Evolutionary conservation across 2,888 invertebrate species (phyloP).

Genomic region (Yponomeuta evonymella): DNA sequence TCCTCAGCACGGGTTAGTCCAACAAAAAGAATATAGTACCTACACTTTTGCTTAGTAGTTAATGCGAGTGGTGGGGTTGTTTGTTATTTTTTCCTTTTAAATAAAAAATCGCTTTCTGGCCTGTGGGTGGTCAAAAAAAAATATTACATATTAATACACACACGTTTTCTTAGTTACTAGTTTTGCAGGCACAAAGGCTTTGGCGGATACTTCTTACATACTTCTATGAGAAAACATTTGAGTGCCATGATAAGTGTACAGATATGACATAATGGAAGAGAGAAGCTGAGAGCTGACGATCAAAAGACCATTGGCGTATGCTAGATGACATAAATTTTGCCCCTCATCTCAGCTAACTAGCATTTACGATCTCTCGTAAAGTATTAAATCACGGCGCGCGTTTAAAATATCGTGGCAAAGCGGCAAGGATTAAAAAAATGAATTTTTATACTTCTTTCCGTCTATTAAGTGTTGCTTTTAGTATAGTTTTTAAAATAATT

Average conservation of each 20-base stretch:
- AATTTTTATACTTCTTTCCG: slow-evolving; percentile 38
- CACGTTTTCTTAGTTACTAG: too few relatives aligned
- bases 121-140: too few relatives aligned
- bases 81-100: too few relatives aligned
- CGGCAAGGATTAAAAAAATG: slow-evolving; percentile 43
- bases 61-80: too few relatives aligned
- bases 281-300: slow-evolving; percentile 26
- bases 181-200: background rate
- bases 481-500: slow-evolving; percentile 26
- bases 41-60: too few relatives aligned
- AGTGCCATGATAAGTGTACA: background rate
- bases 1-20: too few relatives aligned
- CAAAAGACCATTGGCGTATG: slow-evolving; percentile 36
- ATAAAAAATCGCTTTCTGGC: too few relatives aligned
- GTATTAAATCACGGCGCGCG: slow-evolving; percentile 56
- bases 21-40: too few relatives aligned
- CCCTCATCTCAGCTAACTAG: slow-evolving; percentile 50
- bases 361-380: slow-evolving; percentile 49
- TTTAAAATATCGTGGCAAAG: slow-evolving; percentile 56
- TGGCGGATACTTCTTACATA: background rate
- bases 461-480: slow-evolving; percentile 38
- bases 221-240: background rate
- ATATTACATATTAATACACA: too few relatives aligned
- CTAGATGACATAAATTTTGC: slow-evolving; percentile 43
- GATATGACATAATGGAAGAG: slow-evolving; percentile 5